A percentile compares a stretch with the other conserved stretches of the same genome.
phyloP scores from a whole-genome alignment of 2,797 vertebrate genomes.

The Notamacropus eugenii region DNA sequence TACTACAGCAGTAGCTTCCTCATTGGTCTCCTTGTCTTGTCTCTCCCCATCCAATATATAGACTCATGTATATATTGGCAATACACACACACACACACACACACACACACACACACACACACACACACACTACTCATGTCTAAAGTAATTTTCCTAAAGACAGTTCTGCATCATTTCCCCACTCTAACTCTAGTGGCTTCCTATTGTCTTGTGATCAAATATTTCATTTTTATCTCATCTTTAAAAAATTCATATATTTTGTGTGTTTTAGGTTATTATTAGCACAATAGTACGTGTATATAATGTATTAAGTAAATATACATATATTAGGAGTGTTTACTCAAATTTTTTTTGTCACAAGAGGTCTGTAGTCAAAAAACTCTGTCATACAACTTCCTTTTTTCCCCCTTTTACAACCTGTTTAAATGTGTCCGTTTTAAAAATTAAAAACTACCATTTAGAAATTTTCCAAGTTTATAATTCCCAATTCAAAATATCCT shows the following conservation, averaged over 20 bases:
- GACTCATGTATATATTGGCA: too few relatives aligned
- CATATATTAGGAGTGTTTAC: not conserved
- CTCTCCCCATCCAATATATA: too few relatives aligned
- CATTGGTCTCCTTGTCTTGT: too few relatives aligned
- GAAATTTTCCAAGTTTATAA: constrained; percentile 39
- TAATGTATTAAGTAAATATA: not conserved
- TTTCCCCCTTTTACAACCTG: not conserved
- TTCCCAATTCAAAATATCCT: constrained; percentile 15
- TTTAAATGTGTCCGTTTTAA: not conserved
- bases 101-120: too few relatives aligned
- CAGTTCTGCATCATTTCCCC: not conserved
- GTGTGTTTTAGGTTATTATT: not conserved
- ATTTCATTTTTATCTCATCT: not conserved
- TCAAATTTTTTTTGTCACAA: not conserved
- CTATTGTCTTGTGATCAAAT: not conserved
- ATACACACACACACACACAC: too few relatives aligned
- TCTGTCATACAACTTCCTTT: not conserved
- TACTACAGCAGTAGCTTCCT: too few relatives aligned
- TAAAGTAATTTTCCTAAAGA: not conserved
- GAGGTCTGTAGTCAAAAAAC: not conserved
- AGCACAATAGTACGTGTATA: not conserved
- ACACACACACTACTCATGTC: not conserved
- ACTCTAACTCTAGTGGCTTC: not conserved
- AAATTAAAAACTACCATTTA: not conserved
- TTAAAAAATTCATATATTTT: not conserved